Base-by-base conservation (phyloP, 1,140 invertebrate genomes). In the Pseudomyrmex cubaensis region DNA sequence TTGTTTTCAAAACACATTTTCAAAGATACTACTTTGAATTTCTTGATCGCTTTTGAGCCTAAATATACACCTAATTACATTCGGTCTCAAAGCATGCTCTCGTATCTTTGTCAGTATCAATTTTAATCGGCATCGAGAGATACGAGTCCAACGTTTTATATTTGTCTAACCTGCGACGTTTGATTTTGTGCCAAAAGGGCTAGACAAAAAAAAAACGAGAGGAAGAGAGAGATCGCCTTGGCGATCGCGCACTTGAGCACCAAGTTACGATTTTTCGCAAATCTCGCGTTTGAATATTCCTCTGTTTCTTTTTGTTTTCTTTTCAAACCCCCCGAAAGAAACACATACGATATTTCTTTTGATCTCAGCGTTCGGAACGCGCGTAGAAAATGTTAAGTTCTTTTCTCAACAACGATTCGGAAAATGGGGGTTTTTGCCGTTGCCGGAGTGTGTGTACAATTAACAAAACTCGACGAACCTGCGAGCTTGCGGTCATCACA, bases 401-500 rank as follows among this genome's bases (percentile, higher is more conserved):
- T 69, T 52, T 20, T 20, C 20, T 35, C 5, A 35, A 25, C 50
- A 70, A 70, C 54, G 52, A 78, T 78, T 44, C 44, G 44, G 66
- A 64, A 70, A 57, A 35, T 35, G 5, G 5, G 76, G 35, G 64
- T 20, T 78, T 78, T 78, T 78, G 57, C 52, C 64, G 54, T 78
- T 78, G 76, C 64, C 64, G 54, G 69, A 35, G 5, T 35, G 35
- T 35, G 64, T 78, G 76, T 78, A 78, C 76, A 78, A 70, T 70
- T 78, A 70, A 63, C 5, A 35, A 50, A 50, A 78, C 85, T 69
- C 77, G 59, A 86, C 54, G 44, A 59, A 84, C 63, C 85, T 84
- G 86, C 86, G 86, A 87, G 85, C 85, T 35, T 74, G 74, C 62
- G 20, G 3, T 25, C 25, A 72, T 83, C 66, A 56, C 73, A 48